Evolutionary conservation across 2,888 invertebrate species (phyloP).

Genomic region (Belgica antarctica): DNA sequence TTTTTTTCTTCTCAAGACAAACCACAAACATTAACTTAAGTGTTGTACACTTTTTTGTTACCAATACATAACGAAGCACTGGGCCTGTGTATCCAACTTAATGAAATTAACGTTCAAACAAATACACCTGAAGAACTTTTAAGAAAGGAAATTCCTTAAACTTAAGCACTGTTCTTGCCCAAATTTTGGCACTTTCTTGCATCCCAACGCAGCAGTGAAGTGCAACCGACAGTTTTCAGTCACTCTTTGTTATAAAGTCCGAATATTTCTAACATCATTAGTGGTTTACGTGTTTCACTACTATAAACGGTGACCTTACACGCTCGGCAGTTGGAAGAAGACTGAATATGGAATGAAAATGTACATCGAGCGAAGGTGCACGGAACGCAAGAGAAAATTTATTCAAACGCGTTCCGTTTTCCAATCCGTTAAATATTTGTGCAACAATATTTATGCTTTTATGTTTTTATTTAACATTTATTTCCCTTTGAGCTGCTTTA

Average conservation of each 20-base stretch:
- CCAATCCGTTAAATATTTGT: neutral
- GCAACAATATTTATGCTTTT: neutral
- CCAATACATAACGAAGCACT: neutral
- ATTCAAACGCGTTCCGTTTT: slow-evolving; percentile 2
- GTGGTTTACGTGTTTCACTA: neutral
- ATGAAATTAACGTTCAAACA: slow-evolving; percentile 40
- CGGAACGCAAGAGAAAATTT: neutral
- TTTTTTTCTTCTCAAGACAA: slow-evolving; percentile 34
- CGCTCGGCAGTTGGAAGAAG: neutral
- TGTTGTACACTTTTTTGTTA: slow-evolving; percentile 15
- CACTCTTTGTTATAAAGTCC: too few species aligned
- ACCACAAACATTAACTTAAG: slow-evolving; percentile 23
- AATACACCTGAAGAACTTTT: slow-evolving; percentile 36
- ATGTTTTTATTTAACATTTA: neutral
- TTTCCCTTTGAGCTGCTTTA: too few species aligned
- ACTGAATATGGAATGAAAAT: slow-evolving; percentile 6
- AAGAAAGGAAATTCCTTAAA: slow-evolving; percentile 24
- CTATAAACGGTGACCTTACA: neutral
- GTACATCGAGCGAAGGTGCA: too few species aligned
- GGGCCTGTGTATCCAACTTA: slow-evolving; percentile 11
- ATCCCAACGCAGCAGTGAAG: neutral
- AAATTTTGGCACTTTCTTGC: slow-evolving; percentile 1
- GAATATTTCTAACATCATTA: neutral
- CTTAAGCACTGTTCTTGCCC: neutral
- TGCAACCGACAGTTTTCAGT: too few species aligned